phyloP scores from a whole-genome alignment of 2,797 vertebrate genomes.

The Enteromius fasciolatus region DNA sequence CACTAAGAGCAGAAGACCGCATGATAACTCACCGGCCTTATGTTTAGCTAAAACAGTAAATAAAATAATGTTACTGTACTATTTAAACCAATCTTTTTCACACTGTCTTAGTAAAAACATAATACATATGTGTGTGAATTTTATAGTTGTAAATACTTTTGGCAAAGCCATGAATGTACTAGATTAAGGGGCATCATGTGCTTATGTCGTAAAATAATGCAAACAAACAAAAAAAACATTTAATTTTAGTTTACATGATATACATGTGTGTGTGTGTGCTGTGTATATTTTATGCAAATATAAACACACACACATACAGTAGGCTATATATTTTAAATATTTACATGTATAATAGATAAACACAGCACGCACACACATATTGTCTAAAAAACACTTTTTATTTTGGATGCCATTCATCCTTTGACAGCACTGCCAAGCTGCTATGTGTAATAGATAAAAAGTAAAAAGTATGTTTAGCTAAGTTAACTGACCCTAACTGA shows the following conservation, averaged over 20 bases:
- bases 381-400: too few species aligned
- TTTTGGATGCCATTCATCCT: too few species aligned
- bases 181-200: not conserved
- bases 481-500: not conserved
- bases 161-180: not conserved
- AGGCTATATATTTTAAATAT: too few species aligned
- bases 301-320: too few species aligned
- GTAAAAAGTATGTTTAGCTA: too few species aligned
- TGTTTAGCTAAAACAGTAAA: not conserved
- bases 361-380: too few species aligned
- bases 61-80: not conserved
- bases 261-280: too few species aligned
- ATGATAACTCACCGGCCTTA: not conserved
- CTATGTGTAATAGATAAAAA: too few species aligned
- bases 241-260: not conserved
- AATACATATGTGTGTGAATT: not conserved
- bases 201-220: too few species aligned
- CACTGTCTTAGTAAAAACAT: not conserved
- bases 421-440: too few species aligned
- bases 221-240: not conserved
- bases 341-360: too few species aligned
- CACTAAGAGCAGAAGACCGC: not conserved
- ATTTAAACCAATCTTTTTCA: not conserved
- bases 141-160: not conserved
- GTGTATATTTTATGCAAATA: too few species aligned